Evolutionary conservation across 1,140 invertebrate genomes (phyloP), one percentile per base, ranked within the genome.

Genomic region (Platyscapa corneri): DNA sequence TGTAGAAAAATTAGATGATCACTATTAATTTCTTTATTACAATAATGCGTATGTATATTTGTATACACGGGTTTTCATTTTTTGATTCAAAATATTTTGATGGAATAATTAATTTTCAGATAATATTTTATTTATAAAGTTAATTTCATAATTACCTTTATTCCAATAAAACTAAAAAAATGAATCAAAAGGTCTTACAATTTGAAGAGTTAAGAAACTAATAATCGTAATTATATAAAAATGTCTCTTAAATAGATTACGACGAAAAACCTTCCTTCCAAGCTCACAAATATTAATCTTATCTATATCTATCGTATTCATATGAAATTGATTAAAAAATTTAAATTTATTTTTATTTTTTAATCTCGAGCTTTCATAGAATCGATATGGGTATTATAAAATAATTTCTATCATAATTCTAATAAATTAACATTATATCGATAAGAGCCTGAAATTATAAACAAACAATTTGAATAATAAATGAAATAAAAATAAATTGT

Each of bases 241-340:
- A 20, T 64, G 5, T 78, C 53, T 70, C 76, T 85, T 85, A 85
- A 85, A 85, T 85, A 80, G 65, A 80, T 8, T 74, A 64, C 10
- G 67, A 85, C 75, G 70, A 78, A 77, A 37, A 78, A 78, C 70
- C 64, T 77, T 42, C 0, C 7, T 76, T 76, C 27, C 76, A 23
- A 10, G 12, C 20, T 67, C 65, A 46, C 27, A 53, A 32, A 74
- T 53, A 56, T 34, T 78, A 53, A 84, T 84, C 83, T 84, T 84
- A 84, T 84, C 83, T 1, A 14, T 49, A 84, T 56, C 30, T 56
- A 34, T 39, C 34, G 34, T 42, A 72, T 72, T n/a, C 42, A 18
- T 5, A 42, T 6, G 37, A 76, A 18, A 74, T 23, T 83, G 82
- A 83, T 83, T 83, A 77, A 75, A 49, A 83, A 7, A 53, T 77